Evolutionary conservation across 2,797 vertebrate genomes (phyloP).

Genomic region (Eptatretus atami): DNA sequence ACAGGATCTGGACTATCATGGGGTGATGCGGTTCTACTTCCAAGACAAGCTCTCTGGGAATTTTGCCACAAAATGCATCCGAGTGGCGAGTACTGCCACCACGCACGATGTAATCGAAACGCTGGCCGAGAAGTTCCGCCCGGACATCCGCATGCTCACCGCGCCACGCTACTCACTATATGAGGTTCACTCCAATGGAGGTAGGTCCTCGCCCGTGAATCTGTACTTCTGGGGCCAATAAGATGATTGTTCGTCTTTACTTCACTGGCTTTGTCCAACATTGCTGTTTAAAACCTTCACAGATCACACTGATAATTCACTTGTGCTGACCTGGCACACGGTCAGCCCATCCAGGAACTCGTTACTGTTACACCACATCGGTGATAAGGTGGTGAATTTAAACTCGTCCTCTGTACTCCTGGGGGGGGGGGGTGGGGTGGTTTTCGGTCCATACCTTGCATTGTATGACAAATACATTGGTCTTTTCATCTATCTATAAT

Average conservation of each 20-base stretch:
- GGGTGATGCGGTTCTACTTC: constrained; percentile 97
- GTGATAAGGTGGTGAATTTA: too few species aligned
- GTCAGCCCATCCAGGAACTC: too few species aligned
- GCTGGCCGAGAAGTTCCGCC: constrained; percentile 79
- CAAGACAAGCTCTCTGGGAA: constrained; percentile 91
- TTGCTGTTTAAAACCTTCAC: neutral
- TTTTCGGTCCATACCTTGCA: too few species aligned
- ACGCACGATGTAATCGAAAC: constrained; percentile 95
- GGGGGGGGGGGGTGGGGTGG: too few species aligned
- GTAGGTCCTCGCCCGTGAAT: constrained; percentile 20
- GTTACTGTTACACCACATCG: too few species aligned
- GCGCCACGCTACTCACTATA: constrained; percentile 81
- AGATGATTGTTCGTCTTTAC: neutral
- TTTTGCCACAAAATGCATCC: constrained; percentile 89
- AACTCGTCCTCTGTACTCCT: too few species aligned
- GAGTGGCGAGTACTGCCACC: constrained; percentile 82
- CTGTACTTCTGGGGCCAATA: neutral
- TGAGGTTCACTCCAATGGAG: constrained; percentile 85
- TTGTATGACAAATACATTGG: too few species aligned
- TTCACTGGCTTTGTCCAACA: neutral
- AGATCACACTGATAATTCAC: too few species aligned
- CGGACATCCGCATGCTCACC: constrained; percentile 93
- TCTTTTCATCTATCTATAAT: too few species aligned
- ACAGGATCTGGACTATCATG: constrained; percentile 88
- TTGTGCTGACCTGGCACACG: too few species aligned